Base-by-base conservation (phyloP, 2,888 invertebrate species). In the Perdita meconis region DNA sequence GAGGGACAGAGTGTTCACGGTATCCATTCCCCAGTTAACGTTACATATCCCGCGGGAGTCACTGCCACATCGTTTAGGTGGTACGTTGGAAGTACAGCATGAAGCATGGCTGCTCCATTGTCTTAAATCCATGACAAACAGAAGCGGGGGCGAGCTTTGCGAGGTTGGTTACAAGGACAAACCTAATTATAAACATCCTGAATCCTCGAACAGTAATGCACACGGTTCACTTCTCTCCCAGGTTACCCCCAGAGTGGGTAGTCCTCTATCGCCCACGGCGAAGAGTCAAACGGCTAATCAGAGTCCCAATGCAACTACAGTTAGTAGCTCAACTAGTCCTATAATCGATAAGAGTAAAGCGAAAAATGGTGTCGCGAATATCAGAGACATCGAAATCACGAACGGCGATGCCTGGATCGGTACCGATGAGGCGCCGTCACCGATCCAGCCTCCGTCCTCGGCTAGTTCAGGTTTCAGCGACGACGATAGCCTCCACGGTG, bases 1-100 rank as follows among this genome's bases (percentile, higher is more conserved):
- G 86, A 95, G 98, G 83, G 98, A 99, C 93, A 95, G 99, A 89
- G 99, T 99, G 79, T 98, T 97, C 93, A 98, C 98, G 34, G 98
- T 98, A 87, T 98, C 96, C 92, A 95, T 97, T 92, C 96, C 97
- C 77, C 98, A 98, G 93, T 94, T 99, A 86, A 95, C 95, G 84
- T 94, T 95, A 90, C 98, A 99, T 95, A 97, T 99, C 92, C 98
- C 98, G 70, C 94, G 95, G 89, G 96, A 96, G 91, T 96, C 97
- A 89, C 94, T 99, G 93, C 98, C 99, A 87, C 94, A 94, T 87
- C 96, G 96, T 92, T 95, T 99, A 90, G 98, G 98, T 88, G 98
- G 98, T 85, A 95, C 95, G 87, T 95, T 97, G 92, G 95, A 95
- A 90, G 94, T 97, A 88, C 96, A 98, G 94, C 98, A 99, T 95